phyloP scores from a whole-genome alignment of 2,797 vertebrate genomes.

The Perodicticus potto region DNA sequence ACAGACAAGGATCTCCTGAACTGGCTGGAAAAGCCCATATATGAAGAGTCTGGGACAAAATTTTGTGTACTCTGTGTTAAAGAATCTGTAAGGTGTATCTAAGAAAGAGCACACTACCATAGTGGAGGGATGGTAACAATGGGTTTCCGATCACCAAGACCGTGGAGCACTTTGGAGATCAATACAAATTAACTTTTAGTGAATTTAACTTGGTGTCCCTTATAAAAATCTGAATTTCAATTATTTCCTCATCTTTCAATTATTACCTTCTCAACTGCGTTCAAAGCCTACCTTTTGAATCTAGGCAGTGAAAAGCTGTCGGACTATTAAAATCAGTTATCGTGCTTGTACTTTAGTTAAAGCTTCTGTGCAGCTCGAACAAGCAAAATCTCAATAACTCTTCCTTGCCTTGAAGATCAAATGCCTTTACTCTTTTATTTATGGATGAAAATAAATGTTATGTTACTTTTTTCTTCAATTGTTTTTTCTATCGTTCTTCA shows the following conservation, averaged over 20 bases:
- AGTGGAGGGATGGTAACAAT: background rate
- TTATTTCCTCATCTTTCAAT: conserved; percentile 70
- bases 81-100: background rate
- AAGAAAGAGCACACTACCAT: background rate
- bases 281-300: conserved; percentile 61
- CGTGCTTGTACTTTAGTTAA: background rate
- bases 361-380: background rate
- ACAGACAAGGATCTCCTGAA: background rate
- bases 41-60: background rate
- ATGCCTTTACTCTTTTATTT: conserved; percentile 63
- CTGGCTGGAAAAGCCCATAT: background rate
- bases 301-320: conserved; percentile 51
- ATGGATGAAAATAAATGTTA: conserved; percentile 19
- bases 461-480: conserved; percentile 33
- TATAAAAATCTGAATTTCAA: conserved; percentile 63
- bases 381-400: conserved; percentile 28
- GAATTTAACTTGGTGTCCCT: conserved; percentile 70
- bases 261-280: conserved; percentile 63
- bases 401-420: conserved; percentile 70
- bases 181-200: conserved; percentile 68
- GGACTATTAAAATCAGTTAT: conserved; percentile 59
- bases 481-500: background rate
- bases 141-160: conserved; percentile 38
- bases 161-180: conserved; percentile 45
- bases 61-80: background rate